Conservation (phyloP, 1,140 invertebrate species). For the Macrotrachela quadricornifera region DNA sequence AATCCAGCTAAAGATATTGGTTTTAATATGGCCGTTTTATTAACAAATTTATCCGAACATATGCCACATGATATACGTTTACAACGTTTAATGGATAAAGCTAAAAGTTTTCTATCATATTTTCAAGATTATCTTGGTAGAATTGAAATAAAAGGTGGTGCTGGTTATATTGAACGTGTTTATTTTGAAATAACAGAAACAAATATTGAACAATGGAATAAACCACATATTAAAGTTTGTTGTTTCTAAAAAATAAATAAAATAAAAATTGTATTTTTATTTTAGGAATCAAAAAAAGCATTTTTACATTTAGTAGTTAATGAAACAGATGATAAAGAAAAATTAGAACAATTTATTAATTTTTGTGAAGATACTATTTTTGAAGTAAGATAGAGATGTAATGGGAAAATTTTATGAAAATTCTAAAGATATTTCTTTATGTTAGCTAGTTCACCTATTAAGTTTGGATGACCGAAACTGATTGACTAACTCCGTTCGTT, state of each 20-base stretch:
- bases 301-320: conserved; percentile 97
- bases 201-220: conserved; percentile 98
- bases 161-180: conserved; percentile 84
- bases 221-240: conserved; percentile 73
- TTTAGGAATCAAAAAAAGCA: conserved; percentile 70
- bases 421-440: too few relatives aligned
- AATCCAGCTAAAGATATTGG: conserved; percentile 98
- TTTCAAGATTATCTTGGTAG: conserved; percentile 92
- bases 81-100: conserved; percentile 80
- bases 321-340: conserved; percentile 97
- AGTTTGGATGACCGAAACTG: too few relatives aligned
- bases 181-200: conserved; percentile 99
- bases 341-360: conserved; percentile 92
- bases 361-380: conserved; percentile 99
- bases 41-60: conserved; percentile 96
- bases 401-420: too few relatives aligned
- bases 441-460: too few relatives aligned
- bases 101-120: conserved; percentile 85
- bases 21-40: conserved; percentile 91
- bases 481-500: too few relatives aligned
- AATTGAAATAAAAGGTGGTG: conserved; percentile 83
- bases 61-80: conserved; percentile 96
- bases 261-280: too few relatives aligned
- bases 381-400: conserved; percentile 44
- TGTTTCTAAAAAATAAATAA: too few relatives aligned